Evolutionary conservation across 2,888 invertebrate genomes (phyloP).

Genomic region (Hydraecia micacea): DNA sequence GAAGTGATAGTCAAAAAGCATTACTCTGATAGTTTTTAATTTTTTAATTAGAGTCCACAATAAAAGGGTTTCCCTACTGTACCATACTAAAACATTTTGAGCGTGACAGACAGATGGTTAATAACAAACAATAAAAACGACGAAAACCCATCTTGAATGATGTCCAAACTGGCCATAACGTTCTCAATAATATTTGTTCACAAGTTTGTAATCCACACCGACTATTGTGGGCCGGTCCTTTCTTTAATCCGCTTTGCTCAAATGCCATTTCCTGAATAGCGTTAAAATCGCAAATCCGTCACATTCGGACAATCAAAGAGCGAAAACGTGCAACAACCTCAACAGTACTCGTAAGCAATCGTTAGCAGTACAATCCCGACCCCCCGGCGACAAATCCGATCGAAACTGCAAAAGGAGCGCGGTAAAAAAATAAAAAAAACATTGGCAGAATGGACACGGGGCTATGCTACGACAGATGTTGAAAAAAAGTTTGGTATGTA

Average conservation of each 20-base stretch:
- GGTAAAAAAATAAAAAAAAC: slow-evolving; percentile 74
- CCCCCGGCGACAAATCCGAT: slow-evolving; percentile 87
- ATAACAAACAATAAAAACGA: slow-evolving; percentile 10
- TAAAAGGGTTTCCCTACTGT: not conserved
- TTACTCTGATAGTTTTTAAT: not conserved
- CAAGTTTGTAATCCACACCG: slow-evolving; percentile 69
- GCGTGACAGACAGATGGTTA: slow-evolving; percentile 22
- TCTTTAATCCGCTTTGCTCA: slow-evolving; percentile 81
- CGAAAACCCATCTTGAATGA: slow-evolving; percentile 27
- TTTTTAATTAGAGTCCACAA: not conserved
- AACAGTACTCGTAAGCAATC: slow-evolving; percentile 83
- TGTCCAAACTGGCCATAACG: slow-evolving; percentile 53
- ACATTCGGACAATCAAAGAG: slow-evolving; percentile 87
- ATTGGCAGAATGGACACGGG: slow-evolving; percentile 84
- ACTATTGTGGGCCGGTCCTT: slow-evolving; percentile 69
- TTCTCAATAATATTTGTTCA: slow-evolving; percentile 65
- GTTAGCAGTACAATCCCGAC: slow-evolving; percentile 82
- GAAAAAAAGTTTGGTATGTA: slow-evolving; percentile 74
- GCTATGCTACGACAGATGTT: slow-evolving; percentile 85
- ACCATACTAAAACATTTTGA: not conserved
- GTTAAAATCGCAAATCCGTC: slow-evolving; percentile 84
- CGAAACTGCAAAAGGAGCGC: slow-evolving; percentile 79
- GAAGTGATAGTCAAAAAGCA: not conserved
- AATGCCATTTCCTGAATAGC: slow-evolving; percentile 78
- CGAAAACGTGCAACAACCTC: slow-evolving; percentile 79